Conservation (phyloP, 2,888 invertebrate species). For the Drosophila stalkeri region DNA sequence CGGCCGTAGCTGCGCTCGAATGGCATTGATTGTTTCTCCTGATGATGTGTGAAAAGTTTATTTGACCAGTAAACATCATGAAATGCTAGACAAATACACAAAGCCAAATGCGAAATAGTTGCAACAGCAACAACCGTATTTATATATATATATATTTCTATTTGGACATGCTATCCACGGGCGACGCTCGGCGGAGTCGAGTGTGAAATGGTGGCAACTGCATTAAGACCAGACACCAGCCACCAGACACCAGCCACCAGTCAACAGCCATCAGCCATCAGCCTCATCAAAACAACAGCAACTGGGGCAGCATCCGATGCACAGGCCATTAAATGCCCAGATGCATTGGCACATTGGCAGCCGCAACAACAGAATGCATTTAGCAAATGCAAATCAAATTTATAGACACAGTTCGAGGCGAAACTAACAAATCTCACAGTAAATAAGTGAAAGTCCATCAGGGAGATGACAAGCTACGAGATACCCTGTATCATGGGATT, state of each 20-base stretch:
- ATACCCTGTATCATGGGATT: not conserved
- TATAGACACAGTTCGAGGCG: constrained; percentile 29
- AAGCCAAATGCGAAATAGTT: constrained; percentile 30
- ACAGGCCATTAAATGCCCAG: constrained; percentile 42
- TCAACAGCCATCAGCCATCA: constrained; percentile 15
- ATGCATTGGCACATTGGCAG: constrained; percentile 27
- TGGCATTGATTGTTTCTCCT: constrained; percentile 71
- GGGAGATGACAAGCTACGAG: not conserved
- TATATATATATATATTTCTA: not conserved
- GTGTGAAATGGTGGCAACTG: constrained; percentile 43
- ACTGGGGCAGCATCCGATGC: constrained; percentile 17
- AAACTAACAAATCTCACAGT: not conserved
- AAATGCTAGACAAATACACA: constrained; percentile 75
- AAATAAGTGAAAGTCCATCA: not conserved
- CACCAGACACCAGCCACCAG: constrained; percentile 5
- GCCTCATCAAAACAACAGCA: constrained; percentile 21
- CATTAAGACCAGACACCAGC: constrained; percentile 28
- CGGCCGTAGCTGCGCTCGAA: constrained; percentile 23
- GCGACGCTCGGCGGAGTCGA: constrained; percentile 4
- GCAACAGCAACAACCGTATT: constrained; percentile 18
- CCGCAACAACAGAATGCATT: constrained; percentile 48
- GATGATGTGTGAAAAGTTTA: constrained; percentile 81
- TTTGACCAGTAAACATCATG: constrained; percentile 73
- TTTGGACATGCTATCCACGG: constrained; percentile 26
- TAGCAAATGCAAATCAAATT: constrained; percentile 48